A percentile compares a stretch with the other conserved stretches of the same genome.
phyloP scores from a whole-genome alignment of 1,140 invertebrate genomes.

The Rhopalosiphum padi region DNA sequence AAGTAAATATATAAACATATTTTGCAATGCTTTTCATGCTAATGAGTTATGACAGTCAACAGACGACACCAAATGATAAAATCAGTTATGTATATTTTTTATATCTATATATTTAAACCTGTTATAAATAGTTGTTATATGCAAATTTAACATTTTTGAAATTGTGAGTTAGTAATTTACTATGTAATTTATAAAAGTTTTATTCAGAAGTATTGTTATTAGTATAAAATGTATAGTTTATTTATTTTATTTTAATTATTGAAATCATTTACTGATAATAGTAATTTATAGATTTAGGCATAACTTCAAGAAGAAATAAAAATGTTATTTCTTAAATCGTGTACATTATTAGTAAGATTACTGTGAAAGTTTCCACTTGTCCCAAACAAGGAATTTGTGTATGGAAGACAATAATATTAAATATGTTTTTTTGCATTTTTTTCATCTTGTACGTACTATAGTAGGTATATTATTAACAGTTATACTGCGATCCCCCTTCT shows the following conservation, averaged over 20 bases:
- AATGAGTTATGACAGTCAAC: background rate
- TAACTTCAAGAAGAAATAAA: background rate
- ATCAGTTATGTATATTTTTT: background rate
- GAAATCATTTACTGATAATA: background rate
- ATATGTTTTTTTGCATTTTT: background rate
- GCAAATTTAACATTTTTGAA: background rate
- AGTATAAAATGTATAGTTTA: background rate
- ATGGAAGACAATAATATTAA: background rate
- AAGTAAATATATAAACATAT: background rate
- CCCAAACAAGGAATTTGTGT: background rate
- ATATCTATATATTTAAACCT: background rate
- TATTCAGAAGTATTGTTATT: background rate
- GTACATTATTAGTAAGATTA: background rate
- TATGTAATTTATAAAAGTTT: background rate
- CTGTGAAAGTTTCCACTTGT: background rate
- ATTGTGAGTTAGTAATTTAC: background rate
- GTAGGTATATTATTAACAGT: conserved; percentile 1
- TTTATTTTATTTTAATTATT: background rate
- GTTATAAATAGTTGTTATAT: background rate
- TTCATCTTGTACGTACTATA: background rate
- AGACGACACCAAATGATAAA: background rate
- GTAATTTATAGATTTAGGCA: background rate
- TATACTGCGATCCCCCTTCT: background rate
- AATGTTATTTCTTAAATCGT: no score
- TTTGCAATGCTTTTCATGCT: background rate